Percentiles rank a stretch among this genome's conserved stretches.
phyloP scores from a whole-genome alignment of 2,113 vertebrate species.

The Lanius collurio region DNA sequence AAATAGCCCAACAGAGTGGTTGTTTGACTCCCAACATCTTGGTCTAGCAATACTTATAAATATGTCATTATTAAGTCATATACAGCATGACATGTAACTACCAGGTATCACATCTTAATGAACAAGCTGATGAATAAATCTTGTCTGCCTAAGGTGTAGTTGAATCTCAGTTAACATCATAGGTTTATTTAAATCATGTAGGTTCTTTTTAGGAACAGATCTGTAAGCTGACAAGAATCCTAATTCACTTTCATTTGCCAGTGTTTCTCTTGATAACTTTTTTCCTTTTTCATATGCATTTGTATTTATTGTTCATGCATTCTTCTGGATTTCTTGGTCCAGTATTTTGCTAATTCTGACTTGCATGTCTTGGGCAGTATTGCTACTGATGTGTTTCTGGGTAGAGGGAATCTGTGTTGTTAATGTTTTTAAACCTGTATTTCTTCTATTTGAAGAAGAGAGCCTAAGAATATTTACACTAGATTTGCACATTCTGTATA shows the following conservation, averaged over 20 bases:
- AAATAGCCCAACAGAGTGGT: neutral
- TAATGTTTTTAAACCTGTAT: conserved; percentile 41
- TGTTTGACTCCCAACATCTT: neutral
- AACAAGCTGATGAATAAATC: neutral
- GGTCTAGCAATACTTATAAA: neutral
- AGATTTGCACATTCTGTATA: conserved; percentile 61
- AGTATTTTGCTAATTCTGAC: neutral
- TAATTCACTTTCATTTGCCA: neutral
- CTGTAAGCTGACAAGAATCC: neutral
- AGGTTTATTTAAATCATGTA: neutral
- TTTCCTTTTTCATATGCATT: neutral
- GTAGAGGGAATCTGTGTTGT: conserved; percentile 19
- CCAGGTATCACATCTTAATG: neutral
- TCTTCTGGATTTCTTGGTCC: neutral
- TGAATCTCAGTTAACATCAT: neutral
- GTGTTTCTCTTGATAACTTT: neutral
- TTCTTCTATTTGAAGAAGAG: conserved; percentile 66
- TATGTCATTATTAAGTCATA: neutral
- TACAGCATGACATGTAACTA: neutral
- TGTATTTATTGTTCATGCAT: neutral
- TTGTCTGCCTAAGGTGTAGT: neutral
- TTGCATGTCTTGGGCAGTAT: neutral
- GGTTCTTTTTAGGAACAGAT: neutral
- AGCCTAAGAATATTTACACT: conserved; percentile 8
- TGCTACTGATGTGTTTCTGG: conserved; percentile 32